A percentile compares a stretch with the other conserved stretches of the same genome.
Conservation (phyloP, 2,113 vertebrate species). For the Triplophysa siluroides region DNA sequence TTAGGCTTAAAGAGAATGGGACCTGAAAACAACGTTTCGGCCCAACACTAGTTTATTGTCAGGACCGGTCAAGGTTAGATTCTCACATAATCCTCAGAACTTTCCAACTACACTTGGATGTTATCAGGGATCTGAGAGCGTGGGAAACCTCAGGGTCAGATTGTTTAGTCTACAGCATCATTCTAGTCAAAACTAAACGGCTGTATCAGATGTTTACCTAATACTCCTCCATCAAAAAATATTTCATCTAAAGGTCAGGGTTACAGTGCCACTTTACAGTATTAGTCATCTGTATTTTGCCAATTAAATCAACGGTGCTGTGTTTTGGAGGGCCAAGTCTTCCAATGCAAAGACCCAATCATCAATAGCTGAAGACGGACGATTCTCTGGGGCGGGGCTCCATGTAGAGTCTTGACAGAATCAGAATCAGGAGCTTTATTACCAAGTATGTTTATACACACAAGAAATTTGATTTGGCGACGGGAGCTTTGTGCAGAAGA, state of each 20-base stretch:
- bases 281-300: neutral
- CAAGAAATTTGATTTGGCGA: no score
- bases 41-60: conserved; percentile 1
- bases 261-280: neutral
- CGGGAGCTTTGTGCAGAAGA: no score
- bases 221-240: conserved; percentile 26
- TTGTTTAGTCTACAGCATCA: conserved; percentile 32
- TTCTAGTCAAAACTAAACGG: neutral
- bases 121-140: conserved; percentile 26
- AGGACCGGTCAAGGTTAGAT: conserved; percentile 25
- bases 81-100: neutral
- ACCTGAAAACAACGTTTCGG: neutral
- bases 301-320: neutral
- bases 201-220: conserved; percentile 17
- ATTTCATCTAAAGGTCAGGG: neutral
- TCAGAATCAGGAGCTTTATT: no score
- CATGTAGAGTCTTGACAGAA: no score
- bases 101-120: conserved; percentile 11
- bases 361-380: no score
- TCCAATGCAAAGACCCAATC: no score
- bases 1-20: conserved; percentile 1
- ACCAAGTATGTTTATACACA: no score
- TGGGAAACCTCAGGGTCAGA: conserved; percentile 27
- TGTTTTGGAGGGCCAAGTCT: no score
- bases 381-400: no score